Conservation (phyloP, 2,113 vertebrate species). For the Hypomesus transpacificus region DNA sequence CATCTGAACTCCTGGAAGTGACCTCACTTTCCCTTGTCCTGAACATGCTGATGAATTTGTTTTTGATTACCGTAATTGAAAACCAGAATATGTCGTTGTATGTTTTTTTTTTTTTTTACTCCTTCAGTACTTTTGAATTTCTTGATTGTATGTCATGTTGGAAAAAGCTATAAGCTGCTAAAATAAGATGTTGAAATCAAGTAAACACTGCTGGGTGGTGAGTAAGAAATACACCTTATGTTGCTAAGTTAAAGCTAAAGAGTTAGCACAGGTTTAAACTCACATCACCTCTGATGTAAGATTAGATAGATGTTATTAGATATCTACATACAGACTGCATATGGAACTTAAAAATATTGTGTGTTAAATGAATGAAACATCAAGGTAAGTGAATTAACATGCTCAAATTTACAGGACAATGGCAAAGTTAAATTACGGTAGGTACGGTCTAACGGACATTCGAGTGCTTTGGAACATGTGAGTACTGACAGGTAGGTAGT, state of each 20-base stretch:
- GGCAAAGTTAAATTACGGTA: slow-evolving; percentile 54
- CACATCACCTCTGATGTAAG: slow-evolving; percentile 20
- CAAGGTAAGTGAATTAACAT: slow-evolving; percentile 75
- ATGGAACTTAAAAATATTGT: slow-evolving; percentile 72
- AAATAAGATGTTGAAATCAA: slow-evolving; percentile 81
- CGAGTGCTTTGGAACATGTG: slow-evolving; percentile 51
- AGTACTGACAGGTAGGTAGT: slow-evolving; percentile 75
- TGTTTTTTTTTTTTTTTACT: neutral
- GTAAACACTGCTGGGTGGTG: slow-evolving; percentile 78
- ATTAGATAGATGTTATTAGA: slow-evolving; percentile 1
- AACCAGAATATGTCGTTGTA: slow-evolving; percentile 15
- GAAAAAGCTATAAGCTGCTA: slow-evolving; percentile 72
- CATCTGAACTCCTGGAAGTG: slow-evolving; percentile 20
- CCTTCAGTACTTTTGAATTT: slow-evolving; percentile 55
- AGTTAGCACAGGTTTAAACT: slow-evolving; percentile 35
- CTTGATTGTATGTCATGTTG: slow-evolving; percentile 68
- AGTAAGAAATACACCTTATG: slow-evolving; percentile 81
- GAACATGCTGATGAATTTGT: slow-evolving; percentile 19
- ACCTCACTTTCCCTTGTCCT: slow-evolving; percentile 25
- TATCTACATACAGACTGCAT: slow-evolving; percentile 7
- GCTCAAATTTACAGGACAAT: slow-evolving; percentile 67
- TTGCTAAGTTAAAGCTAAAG: slow-evolving; percentile 65
- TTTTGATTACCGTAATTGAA: slow-evolving; percentile 28
- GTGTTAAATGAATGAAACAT: slow-evolving; percentile 61
- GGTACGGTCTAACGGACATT: slow-evolving; percentile 59